Percentiles rank a stretch among this genome's conserved stretches.
Evolutionary conservation across 2,888 invertebrate genomes (phyloP).

Genomic region (Ellobium chinense): DNA sequence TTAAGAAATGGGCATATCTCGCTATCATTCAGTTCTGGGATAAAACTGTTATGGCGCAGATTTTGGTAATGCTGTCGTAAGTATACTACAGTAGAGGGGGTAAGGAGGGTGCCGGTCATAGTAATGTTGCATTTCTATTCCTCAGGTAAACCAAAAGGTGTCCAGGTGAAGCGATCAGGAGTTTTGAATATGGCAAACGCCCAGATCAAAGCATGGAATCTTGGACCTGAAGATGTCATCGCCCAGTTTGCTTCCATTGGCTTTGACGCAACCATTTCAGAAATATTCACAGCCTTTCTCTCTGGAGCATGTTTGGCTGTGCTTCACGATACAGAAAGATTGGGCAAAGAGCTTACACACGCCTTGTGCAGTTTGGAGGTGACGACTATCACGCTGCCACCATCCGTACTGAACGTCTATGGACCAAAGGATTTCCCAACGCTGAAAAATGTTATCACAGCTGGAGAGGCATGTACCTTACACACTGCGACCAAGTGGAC

Average conservation of each 20-base stretch:
- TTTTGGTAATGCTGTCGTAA: too few species aligned
- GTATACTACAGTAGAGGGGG: too few species aligned
- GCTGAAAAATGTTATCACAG: conserved; percentile 89
- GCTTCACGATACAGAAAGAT: conserved; percentile 86
- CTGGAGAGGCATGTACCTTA: conserved; percentile 89
- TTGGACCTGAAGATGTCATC: conserved; percentile 85
- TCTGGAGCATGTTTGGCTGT: conserved; percentile 87
- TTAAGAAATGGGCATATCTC: too few species aligned
- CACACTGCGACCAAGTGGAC: conserved; percentile 88
- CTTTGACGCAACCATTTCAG: conserved; percentile 93
- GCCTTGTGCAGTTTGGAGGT: conserved; percentile 84
- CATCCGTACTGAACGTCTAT: conserved; percentile 84
- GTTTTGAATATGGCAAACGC: conserved; percentile 87
- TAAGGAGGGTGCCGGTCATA: too few species aligned
- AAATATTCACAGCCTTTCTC: conserved; percentile 92
- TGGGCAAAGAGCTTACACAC: conserved; percentile 87
- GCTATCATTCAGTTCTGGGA: too few species aligned
- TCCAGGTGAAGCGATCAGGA: conserved; percentile 87
- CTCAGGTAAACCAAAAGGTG: conserved; percentile 90
- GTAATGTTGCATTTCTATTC: background rate
- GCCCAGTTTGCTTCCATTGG: conserved; percentile 95
- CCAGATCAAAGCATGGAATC: conserved; percentile 92
- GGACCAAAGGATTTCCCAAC: conserved; percentile 81
- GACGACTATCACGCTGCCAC: conserved; percentile 84
- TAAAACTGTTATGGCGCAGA: too few species aligned